Base-by-base conservation (phyloP, 2,888 invertebrate species). In the Cantharis lateralis region DNA sequence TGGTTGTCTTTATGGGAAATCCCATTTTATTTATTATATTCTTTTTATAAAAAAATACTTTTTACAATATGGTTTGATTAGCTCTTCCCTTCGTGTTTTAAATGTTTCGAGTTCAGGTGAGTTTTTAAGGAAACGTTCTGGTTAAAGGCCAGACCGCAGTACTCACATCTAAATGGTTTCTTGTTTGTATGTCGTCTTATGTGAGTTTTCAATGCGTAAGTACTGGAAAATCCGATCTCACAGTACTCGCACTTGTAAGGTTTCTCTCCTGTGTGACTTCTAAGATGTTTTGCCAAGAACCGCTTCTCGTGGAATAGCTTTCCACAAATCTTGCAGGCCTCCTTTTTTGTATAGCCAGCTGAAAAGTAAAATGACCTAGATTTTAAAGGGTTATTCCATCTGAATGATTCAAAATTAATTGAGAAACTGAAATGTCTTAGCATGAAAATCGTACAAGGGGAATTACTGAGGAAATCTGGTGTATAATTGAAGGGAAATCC, bases 111-210 rank as follows among this genome's bases (percentile, higher is more conserved):
- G 26, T 73, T 69, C 11, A 79, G 20, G 20, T 79, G 79, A 3
- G 75, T 75, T 24, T 18, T 64, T 10, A 79, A 68, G 3, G 79
- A 79, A 18, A 79, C 75, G 32, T 73, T 77, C 16, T 79, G 79
- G 2, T 66, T 70, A 77, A 79, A 79, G 15, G 74, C 77, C 69
- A 61, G 62, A 7, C 70, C 26, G 28, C 79, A 79, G 61, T 66
- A 74, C 32, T 74, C 72, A 68, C 79, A 79, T 62, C 61, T 72
- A 28, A 68, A 79, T 1, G 79, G 79, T 62, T 66, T 79, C 72
- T 79, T 77, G n/a, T 79, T 77, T 3, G 79, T 79, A 63, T 79
- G 79, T 26, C 72, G 72, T 9, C 79, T 61, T 15, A 20, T 74
- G 62, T 79, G 79, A 15, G 68, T 77, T 61, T 79, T 79, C 11